Evolutionary conservation across 1,140 invertebrate species (phyloP).

Genomic region (Littorina saxatilis): DNA sequence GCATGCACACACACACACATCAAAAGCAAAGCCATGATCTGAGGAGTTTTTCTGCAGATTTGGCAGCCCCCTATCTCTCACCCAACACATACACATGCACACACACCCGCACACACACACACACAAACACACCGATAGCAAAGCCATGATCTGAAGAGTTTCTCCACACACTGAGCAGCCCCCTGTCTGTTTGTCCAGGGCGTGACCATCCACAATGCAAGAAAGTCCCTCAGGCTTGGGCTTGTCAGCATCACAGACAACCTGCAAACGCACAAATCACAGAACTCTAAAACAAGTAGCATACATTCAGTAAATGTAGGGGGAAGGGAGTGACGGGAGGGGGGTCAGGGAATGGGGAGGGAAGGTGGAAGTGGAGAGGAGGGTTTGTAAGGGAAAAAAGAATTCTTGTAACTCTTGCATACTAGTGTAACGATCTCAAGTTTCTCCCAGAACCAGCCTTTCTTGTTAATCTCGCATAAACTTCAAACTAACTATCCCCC

Average conservation of each 20-base stretch:
- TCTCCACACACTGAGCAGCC: background rate
- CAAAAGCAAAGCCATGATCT: too few species aligned
- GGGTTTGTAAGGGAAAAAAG: too few species aligned
- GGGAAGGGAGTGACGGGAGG: too few species aligned
- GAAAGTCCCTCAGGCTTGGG: background rate
- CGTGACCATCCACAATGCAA: slow-evolving; percentile 4
- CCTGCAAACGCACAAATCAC: background rate
- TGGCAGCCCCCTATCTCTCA: background rate
- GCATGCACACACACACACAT: too few species aligned
- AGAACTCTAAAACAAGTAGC: background rate
- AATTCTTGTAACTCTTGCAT: too few species aligned
- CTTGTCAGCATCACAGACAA: background rate
- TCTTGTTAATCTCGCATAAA: too few species aligned
- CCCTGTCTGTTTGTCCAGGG: background rate
- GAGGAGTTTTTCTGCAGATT: background rate
- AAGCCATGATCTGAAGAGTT: background rate
- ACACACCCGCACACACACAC: background rate
- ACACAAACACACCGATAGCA: background rate
- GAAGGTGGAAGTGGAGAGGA: too few species aligned
- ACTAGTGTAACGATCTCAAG: too few species aligned
- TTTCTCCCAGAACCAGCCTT: too few species aligned
- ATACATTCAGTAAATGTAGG: too few species aligned
- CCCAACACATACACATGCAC: background rate
- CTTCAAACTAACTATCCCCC: too few species aligned
- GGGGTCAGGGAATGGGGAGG: too few species aligned